Evolutionary conservation across 2,113 vertebrate genomes (phyloP).

Genomic region (Pterocles burchelli): DNA sequence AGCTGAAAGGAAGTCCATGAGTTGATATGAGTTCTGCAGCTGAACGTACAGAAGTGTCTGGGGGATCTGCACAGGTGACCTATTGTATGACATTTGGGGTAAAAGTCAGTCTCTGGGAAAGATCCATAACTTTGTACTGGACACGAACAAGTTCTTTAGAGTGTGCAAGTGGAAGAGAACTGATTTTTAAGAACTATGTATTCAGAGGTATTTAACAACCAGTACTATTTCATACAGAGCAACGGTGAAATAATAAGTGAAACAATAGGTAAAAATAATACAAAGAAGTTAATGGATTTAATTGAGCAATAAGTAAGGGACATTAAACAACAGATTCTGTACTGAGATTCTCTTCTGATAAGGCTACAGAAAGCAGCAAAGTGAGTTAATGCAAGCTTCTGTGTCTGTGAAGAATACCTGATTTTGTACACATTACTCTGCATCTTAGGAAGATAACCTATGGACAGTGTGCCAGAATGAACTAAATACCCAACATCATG

Average conservation of each 20-base stretch:
- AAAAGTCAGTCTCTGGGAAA: neutral
- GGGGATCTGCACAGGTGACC: neutral
- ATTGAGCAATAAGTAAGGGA: neutral
- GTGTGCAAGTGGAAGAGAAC: neutral
- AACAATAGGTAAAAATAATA: neutral
- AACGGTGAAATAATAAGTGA: neutral
- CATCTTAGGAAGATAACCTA: neutral
- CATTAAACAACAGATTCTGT: neutral
- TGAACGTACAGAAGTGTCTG: neutral
- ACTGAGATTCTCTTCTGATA: neutral
- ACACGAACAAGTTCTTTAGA: neutral
- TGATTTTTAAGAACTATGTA: neutral
- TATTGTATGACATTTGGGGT: neutral
- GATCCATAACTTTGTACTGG: neutral
- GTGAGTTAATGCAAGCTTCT: neutral
- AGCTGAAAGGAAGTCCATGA: neutral
- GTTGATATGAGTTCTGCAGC: neutral
- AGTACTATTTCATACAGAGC: neutral
- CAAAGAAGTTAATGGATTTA: neutral
- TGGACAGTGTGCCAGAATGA: neutral
- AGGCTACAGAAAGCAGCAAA: neutral
- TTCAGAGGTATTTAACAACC: neutral
- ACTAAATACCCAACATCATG: neutral
- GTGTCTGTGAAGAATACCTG: neutral
- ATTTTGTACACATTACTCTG: neutral